Evolutionary conservation across 2,797 vertebrate species (phyloP).

Genomic region (Sebastes dallii): DNA sequence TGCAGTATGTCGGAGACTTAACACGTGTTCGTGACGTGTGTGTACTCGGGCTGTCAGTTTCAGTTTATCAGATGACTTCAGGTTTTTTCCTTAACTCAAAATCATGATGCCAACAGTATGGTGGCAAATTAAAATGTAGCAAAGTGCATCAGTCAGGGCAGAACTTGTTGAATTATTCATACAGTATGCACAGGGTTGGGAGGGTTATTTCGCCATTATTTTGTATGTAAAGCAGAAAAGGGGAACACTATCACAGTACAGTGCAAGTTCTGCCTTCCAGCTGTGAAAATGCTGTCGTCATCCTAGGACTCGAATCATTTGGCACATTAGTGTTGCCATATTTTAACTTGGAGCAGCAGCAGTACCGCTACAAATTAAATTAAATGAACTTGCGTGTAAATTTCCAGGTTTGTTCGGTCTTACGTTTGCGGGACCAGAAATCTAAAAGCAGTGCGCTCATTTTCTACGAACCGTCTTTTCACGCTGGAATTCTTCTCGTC

Average conservation of each 20-base stretch:
- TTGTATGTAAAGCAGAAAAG: not conserved
- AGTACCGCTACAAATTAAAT: not conserved
- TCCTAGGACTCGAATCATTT: not conserved
- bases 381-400: not conserved
- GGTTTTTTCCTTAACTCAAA: not conserved
- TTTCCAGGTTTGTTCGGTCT: not conserved
- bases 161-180: constrained; percentile 10
- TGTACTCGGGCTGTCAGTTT: not conserved
- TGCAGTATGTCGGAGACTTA: not conserved
- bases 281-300: not conserved
- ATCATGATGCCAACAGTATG: not conserved
- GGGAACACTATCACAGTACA: not conserved
- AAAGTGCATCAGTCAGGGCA: not conserved
- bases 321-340: not conserved
- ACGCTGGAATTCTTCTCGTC: not conserved
- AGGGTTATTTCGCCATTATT: not conserved
- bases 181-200: not conserved
- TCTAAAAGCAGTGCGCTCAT: not conserved
- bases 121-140: not conserved
- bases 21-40: not conserved
- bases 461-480: not conserved
- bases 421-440: not conserved
- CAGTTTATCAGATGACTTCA: not conserved
- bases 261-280: not conserved
- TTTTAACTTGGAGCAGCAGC: not conserved